These are phyloP conservation scores for Rhinatrema bivittatum DNA, from an alignment of 2,797 vertebrate species.

Conservation along the genomic window DNA sequence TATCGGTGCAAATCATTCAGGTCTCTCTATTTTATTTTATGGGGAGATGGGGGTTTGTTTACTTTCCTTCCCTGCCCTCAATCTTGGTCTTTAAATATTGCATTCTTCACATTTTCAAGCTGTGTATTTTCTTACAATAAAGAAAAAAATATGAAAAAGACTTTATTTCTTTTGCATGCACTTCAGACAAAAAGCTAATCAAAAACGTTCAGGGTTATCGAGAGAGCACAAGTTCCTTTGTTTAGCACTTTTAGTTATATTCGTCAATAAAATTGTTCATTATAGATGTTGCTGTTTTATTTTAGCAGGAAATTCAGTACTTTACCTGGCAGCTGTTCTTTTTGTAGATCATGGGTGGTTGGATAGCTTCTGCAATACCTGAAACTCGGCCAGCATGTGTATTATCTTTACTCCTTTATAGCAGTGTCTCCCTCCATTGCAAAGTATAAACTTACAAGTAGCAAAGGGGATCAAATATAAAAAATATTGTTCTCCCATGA, in stretches of 20 bases:
- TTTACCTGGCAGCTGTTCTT: fast-evolving
- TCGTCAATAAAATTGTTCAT: conserved; percentile 99
- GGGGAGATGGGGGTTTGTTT: too few species aligned
- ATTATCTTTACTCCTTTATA: too few species aligned
- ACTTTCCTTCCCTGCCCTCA: conserved; percentile 31
- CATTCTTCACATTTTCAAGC: conserved; percentile 85
- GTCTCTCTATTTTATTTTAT: conserved; percentile 32
- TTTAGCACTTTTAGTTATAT: conserved; percentile 99
- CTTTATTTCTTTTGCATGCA: conserved; percentile 97
- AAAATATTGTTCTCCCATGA: too few species aligned
- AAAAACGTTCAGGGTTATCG: conserved; percentile 82
- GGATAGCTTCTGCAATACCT: too few species aligned
- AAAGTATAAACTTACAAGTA: too few species aligned
- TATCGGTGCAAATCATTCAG: conserved; percentile 61
- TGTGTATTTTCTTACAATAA: conserved; percentile 94
- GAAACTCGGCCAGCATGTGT: too few species aligned
- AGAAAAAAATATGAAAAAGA: conserved; percentile 63
- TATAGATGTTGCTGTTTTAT: conserved; percentile 66
- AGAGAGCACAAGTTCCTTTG: too few species aligned
- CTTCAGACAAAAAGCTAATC: conserved; percentile 73
- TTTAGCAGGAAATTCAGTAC: conserved; percentile 23
- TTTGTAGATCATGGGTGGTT: too few species aligned
- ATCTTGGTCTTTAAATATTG: conserved; percentile 67
- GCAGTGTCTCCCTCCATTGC: too few species aligned
- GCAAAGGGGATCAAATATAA: too few species aligned